These are phyloP conservation scores for Hirundo rustica DNA, from an alignment of 2,797 vertebrate species.

Conservation along the genomic window DNA sequence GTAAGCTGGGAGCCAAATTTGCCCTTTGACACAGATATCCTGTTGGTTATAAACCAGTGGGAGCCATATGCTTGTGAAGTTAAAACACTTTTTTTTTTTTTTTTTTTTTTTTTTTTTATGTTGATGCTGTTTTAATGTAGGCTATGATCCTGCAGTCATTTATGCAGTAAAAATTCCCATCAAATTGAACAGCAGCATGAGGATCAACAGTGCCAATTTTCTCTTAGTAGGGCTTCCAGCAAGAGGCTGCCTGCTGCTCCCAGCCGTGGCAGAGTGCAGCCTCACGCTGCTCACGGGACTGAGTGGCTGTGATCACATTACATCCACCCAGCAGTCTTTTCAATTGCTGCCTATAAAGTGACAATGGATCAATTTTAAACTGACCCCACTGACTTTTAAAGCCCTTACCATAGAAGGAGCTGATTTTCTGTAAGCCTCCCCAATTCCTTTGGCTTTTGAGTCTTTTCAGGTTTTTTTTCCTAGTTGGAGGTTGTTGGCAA, in stretches of 20 bases:
- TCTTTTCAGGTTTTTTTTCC: not conserved
- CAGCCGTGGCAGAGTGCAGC: conserved; percentile 30
- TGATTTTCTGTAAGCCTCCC: not conserved
- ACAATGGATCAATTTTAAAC: conserved; percentile 64
- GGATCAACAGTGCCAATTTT: conserved; percentile 35
- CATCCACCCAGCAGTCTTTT: conserved; percentile 46
- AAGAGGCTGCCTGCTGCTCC: conserved; percentile 37
- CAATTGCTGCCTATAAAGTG: conserved; percentile 48
- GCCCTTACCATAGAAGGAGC: not conserved
- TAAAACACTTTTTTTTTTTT: not conserved
- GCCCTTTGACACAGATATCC: conserved; percentile 18
- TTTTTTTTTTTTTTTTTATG: not conserved
- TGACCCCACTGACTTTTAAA: conserved; percentile 58
- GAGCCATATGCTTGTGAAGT: conserved; percentile 9
- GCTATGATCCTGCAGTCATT: conserved; percentile 11
- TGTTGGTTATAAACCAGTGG: not conserved
- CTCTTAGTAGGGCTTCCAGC: conserved; percentile 10
- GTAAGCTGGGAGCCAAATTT: not conserved
- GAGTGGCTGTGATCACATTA: conserved; percentile 54
- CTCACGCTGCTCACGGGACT: conserved; percentile 32
- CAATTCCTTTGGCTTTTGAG: not conserved
- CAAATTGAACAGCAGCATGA: conserved; percentile 18
- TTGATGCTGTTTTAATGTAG: conserved; percentile 20
- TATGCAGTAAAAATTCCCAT: conserved; percentile 26
- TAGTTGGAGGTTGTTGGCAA: not conserved